phyloP scores from a whole-genome alignment of 2,113 vertebrate genomes.

The Puffinus mauretanicus region DNA sequence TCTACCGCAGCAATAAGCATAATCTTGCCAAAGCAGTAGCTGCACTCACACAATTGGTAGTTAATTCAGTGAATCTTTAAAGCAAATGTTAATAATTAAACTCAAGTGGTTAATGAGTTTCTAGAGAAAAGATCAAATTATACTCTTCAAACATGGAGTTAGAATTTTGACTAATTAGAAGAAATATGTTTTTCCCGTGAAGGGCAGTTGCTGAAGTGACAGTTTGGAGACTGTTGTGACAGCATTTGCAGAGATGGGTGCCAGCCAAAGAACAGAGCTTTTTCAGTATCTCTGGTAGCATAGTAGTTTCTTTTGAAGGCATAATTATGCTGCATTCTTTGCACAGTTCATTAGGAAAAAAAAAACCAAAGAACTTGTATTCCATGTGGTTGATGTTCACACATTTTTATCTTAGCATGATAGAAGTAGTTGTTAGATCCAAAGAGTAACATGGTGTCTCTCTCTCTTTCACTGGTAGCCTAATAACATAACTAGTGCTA shows the following conservation, averaged over 20 bases:
- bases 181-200: conserved; percentile 39
- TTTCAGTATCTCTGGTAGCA: conserved; percentile 1
- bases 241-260: conserved; percentile 42
- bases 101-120: conserved; percentile 44
- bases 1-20: neutral
- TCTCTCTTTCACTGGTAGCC: neutral
- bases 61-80: conserved; percentile 16
- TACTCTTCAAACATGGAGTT: neutral
- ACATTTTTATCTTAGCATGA: conserved; percentile 5
- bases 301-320: conserved; percentile 17
- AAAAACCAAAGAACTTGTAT: conserved; percentile 36
- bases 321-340: conserved; percentile 20
- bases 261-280: conserved; percentile 43
- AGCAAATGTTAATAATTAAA: conserved; percentile 53
- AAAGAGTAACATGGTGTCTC: neutral
- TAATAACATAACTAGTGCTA: neutral
- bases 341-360: conserved; percentile 24
- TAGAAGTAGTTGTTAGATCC: conserved; percentile 1
- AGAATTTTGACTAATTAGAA: conserved; percentile 57
- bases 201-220: conserved; percentile 57
- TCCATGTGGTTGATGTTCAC: conserved; percentile 39
- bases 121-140: conserved; percentile 54
- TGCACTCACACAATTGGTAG: neutral
- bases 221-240: conserved; percentile 56
- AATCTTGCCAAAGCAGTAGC: neutral